phyloP scores from a whole-genome alignment of 2,113 vertebrate species.

The Mobula birostris region DNA sequence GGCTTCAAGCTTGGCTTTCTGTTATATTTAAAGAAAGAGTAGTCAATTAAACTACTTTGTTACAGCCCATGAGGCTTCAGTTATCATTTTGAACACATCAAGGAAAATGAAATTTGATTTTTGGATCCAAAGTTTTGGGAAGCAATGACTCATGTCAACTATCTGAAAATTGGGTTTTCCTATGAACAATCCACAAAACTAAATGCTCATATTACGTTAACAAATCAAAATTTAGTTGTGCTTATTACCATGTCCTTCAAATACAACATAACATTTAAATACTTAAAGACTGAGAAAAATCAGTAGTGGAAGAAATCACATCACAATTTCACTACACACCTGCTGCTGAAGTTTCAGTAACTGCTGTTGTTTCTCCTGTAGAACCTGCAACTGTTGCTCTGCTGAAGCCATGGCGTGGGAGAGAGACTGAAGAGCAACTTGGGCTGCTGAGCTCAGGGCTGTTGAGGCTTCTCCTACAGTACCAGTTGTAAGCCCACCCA shows the following conservation, averaged over 20 bases:
- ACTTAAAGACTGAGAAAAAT: neutral
- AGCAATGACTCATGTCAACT: neutral
- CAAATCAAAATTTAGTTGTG: neutral
- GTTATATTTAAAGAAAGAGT: slow-evolving; percentile 47
- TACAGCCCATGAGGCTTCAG: neutral
- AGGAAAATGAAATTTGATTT: slow-evolving; percentile 5
- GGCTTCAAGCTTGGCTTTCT: slow-evolving; percentile 98
- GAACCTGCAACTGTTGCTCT: slow-evolving; percentile 97
- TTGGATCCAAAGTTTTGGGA: neutral
- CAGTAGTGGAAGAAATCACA: slow-evolving; percentile 40
- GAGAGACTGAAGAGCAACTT: slow-evolving; percentile 97
- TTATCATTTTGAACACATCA: slow-evolving; percentile 1
- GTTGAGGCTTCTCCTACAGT: slow-evolving; percentile 92
- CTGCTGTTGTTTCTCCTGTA: slow-evolving; percentile 99
- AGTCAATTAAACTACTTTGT: slow-evolving; percentile 41
- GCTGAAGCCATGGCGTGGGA: slow-evolving; percentile 99
- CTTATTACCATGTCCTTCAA: neutral
- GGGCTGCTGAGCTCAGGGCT: slow-evolving; percentile 92
- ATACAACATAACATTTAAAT: neutral
- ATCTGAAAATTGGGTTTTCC: neutral
- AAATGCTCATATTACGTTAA: neutral
- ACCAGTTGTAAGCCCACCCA: slow-evolving; percentile 84
- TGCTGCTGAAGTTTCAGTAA: slow-evolving; percentile 99
- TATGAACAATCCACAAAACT: neutral
- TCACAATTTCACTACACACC: slow-evolving; percentile 75